Evolutionary conservation across 2,797 vertebrate species (phyloP), one percentile per base, ranked within the genome.

Genomic region (Euphonia xanthogaster): DNA sequence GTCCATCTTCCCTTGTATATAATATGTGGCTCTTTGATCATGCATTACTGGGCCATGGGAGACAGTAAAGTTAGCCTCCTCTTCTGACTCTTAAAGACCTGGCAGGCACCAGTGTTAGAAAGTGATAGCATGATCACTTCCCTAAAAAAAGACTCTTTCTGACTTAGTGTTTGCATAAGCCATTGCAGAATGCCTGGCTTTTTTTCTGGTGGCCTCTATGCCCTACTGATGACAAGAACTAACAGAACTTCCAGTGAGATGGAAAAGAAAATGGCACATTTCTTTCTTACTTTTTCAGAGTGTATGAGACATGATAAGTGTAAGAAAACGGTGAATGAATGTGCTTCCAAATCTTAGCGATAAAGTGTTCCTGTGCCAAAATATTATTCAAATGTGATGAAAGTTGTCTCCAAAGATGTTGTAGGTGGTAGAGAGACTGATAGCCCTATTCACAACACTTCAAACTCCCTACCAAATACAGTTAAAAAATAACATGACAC

Each of bases 361-460:
- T 85, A 50, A 74, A 91, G 18, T 25, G 23, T 66, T 90, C 19
- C 48, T 62, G 24, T 73, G 55, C 79, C 73, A 95, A 92, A 95
- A 90, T 53, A 71, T 88, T 96, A 90, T 95, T 93, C 61, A 93
- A 91, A 96, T 93, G 27, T 81, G 66, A 96, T 90, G 88, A 91
- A 93, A 95, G 95, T 95, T 80, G 62, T 86, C 89, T 90, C 45
- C 58, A 53, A 80, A 94, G 58, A 91, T 76, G 16, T 25, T 66
- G 40, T 93, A 93, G 79, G 70, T 89, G 76, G 73, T 67, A 84
- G 77, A 55, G 51, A 96, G 87, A 94, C 84, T 90, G 93, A 96
- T 88, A 73, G 55, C 31, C 72, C 60, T 84, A 75, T 93, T 96
- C 94, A 93, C 45, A 96, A 91, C 73, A 74, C 70, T 91, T 95